Conservation (phyloP, 2,888 invertebrate genomes). For the Cheilosia vulpina region DNA sequence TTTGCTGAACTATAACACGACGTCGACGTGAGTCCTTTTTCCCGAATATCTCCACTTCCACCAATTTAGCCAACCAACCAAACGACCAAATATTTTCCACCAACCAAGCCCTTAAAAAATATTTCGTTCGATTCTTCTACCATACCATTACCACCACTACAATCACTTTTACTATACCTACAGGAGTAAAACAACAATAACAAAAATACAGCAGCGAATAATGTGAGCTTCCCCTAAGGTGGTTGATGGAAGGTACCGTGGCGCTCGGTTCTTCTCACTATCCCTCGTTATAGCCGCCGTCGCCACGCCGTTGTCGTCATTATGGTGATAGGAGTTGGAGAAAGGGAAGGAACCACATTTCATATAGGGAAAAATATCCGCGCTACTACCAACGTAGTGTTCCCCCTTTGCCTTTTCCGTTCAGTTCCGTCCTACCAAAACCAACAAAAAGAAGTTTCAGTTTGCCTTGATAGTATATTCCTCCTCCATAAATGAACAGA, state of each 20-base stretch:
- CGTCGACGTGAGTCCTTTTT: constrained; percentile 72
- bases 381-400: constrained; percentile 54
- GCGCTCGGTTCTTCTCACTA: constrained; percentile 42
- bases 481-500: constrained; percentile 61
- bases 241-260: constrained; percentile 57
- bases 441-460: constrained; percentile 35
- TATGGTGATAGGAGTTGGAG: constrained; percentile 18
- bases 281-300: not conserved
- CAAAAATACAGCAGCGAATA: constrained; percentile 13
- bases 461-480: constrained; percentile 43
- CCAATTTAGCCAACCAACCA: constrained; percentile 68
- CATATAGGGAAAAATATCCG: constrained; percentile 56
- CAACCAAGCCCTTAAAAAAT: constrained; percentile 74
- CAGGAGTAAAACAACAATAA: constrained; percentile 36
- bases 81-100: constrained; percentile 71
- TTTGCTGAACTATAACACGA: constrained; percentile 79
- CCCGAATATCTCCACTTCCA: constrained; percentile 74
- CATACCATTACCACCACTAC: constrained; percentile 68
- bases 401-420: constrained; percentile 48
- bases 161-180: constrained; percentile 48
- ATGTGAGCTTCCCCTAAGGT: constrained; percentile 70
- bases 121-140: constrained; percentile 66
- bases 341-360: constrained; percentile 47
- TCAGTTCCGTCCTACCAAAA: constrained; percentile 62
- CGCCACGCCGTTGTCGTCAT: not conserved